phyloP scores from a whole-genome alignment of 2,888 invertebrate genomes.

The Drosophila recens region DNA sequence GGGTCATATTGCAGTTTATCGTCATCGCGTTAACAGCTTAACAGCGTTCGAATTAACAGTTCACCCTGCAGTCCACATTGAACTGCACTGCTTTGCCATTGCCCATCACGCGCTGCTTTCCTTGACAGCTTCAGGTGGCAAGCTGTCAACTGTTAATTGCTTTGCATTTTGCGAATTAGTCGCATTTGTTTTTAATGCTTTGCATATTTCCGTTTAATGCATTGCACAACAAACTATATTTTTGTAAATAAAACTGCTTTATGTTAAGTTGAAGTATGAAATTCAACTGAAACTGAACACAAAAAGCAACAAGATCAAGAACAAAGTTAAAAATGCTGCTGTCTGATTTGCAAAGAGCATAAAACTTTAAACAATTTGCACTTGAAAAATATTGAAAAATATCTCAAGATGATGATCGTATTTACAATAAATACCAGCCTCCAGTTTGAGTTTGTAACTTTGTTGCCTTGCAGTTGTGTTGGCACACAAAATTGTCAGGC shows the following conservation, averaged over 20 bases:
- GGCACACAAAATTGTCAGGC: slow-evolving; percentile 56
- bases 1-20: slow-evolving; percentile 49
- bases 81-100: neutral
- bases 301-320: neutral
- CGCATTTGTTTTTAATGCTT: slow-evolving; percentile 15
- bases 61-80: neutral
- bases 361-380: slow-evolving; percentile 13
- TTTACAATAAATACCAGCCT: slow-evolving; percentile 1
- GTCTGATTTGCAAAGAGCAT: slow-evolving; percentile 15
- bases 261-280: slow-evolving; percentile 43
- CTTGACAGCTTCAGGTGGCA: slow-evolving; percentile 45
- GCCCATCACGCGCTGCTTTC: slow-evolving; percentile 2
- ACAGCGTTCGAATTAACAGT: slow-evolving; percentile 32
- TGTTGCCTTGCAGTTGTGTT: slow-evolving; percentile 52
- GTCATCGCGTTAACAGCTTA: slow-evolving; percentile 24
- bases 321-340: slow-evolving; percentile 17
- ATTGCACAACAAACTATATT: slow-evolving; percentile 37
- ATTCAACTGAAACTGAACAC: slow-evolving; percentile 19
- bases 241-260: slow-evolving; percentile 39
- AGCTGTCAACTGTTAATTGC: slow-evolving; percentile 47
- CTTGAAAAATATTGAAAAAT: neutral
- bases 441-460: slow-evolving; percentile 8
- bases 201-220: slow-evolving; percentile 62
- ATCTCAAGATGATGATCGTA: neutral
- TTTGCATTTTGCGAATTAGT: slow-evolving; percentile 41